Evolutionary conservation across 2,113 vertebrate species (phyloP), one percentile per base, ranked within the genome.

Genomic region (Apus apus): DNA sequence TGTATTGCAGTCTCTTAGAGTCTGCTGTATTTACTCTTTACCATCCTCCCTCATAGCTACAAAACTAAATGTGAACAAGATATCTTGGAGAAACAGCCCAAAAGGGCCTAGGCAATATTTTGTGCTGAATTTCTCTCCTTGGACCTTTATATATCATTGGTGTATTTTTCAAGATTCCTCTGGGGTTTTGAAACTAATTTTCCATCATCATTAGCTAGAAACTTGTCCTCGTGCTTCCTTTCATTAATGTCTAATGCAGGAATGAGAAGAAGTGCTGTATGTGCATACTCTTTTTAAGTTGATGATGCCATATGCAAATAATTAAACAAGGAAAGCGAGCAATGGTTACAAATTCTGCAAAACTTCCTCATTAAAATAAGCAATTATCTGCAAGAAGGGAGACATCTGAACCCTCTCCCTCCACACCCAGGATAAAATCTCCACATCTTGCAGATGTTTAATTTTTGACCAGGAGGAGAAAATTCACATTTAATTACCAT

Each of bases 301-400:
- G 96, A 93, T 87, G 93, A 95, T 98, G 97, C 96, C 94, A 96
- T 97, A 98, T 97, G 98, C 97, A 98, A 98, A 98, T 98, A 97
- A 98, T 97, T 98, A 97, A 94, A 96, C 87, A 79, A 96, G 94
- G 88, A 92, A 97, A 56, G 94, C 83, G 93, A 96, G 94, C 96
- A 94, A 94, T 89, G 94, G 97, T 96, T 97, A 96, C 97, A 96
- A 96, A 95, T 91, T 95, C 97, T 93, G 95, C 93, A 95, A 93
- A 92, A 97, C 87, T 90, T 97, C 96, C 97, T 98, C 98, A 98
- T 98, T 98, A 98, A 97, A 79, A 51, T 17, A 94, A 97, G 96
- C 96, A 96, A 98, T 97, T 97, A 96, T 88, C 89, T 92, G 77
- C 87, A 89, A 84, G 77, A 94, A 75, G 74, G 78, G 76, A 95